Conservation (phyloP, 2,113 vertebrate species). For the Chloropsis cyanopogon region DNA sequence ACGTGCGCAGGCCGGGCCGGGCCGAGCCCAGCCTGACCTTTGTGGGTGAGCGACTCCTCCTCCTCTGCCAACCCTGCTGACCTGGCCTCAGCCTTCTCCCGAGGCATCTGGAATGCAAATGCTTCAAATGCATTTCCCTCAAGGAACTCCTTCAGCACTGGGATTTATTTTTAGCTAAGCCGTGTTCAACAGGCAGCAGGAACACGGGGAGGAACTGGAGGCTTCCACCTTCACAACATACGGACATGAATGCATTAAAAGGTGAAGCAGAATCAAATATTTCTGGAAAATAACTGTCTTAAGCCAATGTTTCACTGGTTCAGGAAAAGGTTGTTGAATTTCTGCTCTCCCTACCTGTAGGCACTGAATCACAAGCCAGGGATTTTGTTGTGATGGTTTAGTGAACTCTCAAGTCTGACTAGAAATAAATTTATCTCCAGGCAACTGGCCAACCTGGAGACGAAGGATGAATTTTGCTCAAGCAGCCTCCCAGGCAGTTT, state of each 20-base stretch:
- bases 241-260: background rate
- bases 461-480: background rate
- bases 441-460: background rate
- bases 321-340: background rate
- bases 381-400: background rate
- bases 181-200: background rate
- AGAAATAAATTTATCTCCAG: slow-evolving; percentile 20
- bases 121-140: background rate
- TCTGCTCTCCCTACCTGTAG: background rate
- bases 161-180: background rate
- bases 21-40: background rate
- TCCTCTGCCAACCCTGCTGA: background rate
- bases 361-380: background rate
- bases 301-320: background rate
- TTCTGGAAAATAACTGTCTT: background rate
- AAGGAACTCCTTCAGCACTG: background rate
- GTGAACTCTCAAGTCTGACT: background rate
- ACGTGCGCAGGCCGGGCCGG: background rate
- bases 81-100: background rate
- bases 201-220: background rate
- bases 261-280: background rate
- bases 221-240: background rate
- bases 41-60: background rate
- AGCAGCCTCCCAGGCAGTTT: background rate
- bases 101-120: background rate